A percentile compares a stretch with the other conserved stretches of the same genome.
Conservation (phyloP, 1,140 invertebrate genomes). For the Panulirus ornatus region DNA sequence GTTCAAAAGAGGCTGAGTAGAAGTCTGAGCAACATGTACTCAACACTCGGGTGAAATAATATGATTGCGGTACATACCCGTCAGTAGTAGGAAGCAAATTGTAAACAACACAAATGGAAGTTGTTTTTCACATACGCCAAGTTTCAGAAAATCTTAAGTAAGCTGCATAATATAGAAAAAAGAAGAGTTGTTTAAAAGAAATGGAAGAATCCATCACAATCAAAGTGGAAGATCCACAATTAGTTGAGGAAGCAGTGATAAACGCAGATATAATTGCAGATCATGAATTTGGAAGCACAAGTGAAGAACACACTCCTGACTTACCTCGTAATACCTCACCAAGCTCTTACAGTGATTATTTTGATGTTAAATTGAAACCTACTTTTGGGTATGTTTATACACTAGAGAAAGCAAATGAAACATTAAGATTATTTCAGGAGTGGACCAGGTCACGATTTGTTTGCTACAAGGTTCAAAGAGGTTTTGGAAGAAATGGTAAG, state of each 20-base stretch:
- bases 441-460: constrained; percentile 2
- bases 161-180: too few species aligned
- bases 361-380: constrained; percentile 1
- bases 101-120: too few species aligned
- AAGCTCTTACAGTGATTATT: constrained; percentile 1
- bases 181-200: too few species aligned
- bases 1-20: too few species aligned
- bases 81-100: too few species aligned
- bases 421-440: constrained; percentile 19
- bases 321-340: neutral
- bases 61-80: too few species aligned
- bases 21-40: too few species aligned
- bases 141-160: too few species aligned
- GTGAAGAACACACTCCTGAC: neutral
- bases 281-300: neutral
- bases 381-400: constrained; percentile 33
- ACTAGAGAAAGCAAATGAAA: constrained; percentile 25
- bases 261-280: constrained; percentile 8
- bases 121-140: too few species aligned
- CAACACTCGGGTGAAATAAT: too few species aligned
- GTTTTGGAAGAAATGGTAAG: constrained; percentile 46
- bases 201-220: neutral
- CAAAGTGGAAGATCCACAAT: neutral
- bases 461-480: constrained; percentile 30
- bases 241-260: neutral